phyloP scores from a whole-genome alignment of 2,797 vertebrate species.

The Pseudomugil gertrudae region DNA sequence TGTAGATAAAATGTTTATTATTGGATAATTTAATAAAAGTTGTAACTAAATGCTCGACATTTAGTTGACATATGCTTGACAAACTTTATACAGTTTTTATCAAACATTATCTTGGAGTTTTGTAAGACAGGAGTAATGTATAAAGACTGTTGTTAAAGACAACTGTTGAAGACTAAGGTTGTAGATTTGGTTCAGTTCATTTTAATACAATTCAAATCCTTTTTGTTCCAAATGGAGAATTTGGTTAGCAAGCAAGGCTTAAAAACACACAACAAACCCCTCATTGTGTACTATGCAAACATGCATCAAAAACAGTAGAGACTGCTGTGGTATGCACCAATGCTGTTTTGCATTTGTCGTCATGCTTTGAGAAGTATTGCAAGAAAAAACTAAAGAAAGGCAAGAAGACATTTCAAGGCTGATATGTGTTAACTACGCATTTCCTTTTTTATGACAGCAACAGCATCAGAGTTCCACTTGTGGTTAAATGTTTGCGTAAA shows the following conservation, averaged over 20 bases:
- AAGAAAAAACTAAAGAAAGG: conserved; percentile 15
- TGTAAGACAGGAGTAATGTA: background rate
- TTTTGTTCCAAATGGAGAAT: conserved; percentile 32
- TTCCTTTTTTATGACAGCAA: conserved; percentile 21
- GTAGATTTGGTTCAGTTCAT: conserved; percentile 32
- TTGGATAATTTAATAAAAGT: background rate
- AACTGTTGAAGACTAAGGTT: background rate
- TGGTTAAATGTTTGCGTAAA: conserved; percentile 58
- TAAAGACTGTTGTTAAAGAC: background rate
- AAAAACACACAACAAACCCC: conserved; percentile 50
- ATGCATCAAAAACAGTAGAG: conserved; percentile 23
- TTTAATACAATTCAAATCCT: conserved; percentile 73
- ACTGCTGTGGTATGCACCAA: conserved; percentile 22
- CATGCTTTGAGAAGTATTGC: conserved; percentile 29
- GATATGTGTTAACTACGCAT: conserved; percentile 29
- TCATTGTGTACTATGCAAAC: conserved; percentile 65
- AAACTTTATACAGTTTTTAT: background rate
- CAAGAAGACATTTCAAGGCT: conserved; percentile 20
- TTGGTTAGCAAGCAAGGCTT: conserved; percentile 57
- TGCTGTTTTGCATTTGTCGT: conserved; percentile 59
- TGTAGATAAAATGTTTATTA: background rate
- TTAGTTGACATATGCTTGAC: background rate
- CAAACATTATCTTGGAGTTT: background rate
- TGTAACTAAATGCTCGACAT: background rate
- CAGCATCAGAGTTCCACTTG: conserved; percentile 39